phyloP scores from a whole-genome alignment of 1,140 invertebrate species.

The Spodoptera litura region DNA sequence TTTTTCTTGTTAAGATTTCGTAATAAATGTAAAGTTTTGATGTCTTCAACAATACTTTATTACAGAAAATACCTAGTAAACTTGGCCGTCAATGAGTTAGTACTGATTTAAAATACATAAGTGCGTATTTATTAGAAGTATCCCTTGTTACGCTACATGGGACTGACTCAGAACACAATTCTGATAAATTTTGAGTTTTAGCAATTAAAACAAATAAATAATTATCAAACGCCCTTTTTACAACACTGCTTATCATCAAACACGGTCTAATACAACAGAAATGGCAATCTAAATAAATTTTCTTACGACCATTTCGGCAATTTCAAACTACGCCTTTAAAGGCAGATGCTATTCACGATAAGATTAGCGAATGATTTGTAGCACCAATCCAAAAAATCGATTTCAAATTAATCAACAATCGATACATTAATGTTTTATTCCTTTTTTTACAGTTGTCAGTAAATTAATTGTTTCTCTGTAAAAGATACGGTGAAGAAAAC shows the following conservation, averaged over 20 bases:
- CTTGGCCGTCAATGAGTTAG: no score
- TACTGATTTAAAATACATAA: no score
- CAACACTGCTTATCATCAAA: slow-evolving; percentile 21
- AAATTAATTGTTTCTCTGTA: background rate
- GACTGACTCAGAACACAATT: no score
- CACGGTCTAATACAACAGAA: background rate
- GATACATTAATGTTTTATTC: background rate
- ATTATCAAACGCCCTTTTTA: background rate
- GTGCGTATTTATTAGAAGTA: no score
- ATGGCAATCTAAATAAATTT: slow-evolving; percentile 17
- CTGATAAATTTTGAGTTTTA: no score
- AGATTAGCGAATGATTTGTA: slow-evolving; percentile 35
- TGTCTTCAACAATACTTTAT: no score
- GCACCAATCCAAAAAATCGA: slow-evolving; percentile 15
- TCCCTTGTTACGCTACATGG: no score
- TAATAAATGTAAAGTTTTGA: no score
- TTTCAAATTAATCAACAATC: slow-evolving; percentile 7
- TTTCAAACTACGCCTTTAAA: background rate
- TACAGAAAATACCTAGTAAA: no score
- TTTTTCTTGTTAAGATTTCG: background rate
- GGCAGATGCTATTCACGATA: slow-evolving; percentile 37
- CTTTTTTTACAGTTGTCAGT: background rate
- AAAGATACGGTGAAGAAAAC: background rate
- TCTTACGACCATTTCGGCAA: background rate
- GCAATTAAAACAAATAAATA: no score